Percentiles rank a stretch among this genome's conserved stretches.
Evolutionary conservation across 1,140 invertebrate genomes (phyloP).

Genomic region (Goniozus legneri): DNA sequence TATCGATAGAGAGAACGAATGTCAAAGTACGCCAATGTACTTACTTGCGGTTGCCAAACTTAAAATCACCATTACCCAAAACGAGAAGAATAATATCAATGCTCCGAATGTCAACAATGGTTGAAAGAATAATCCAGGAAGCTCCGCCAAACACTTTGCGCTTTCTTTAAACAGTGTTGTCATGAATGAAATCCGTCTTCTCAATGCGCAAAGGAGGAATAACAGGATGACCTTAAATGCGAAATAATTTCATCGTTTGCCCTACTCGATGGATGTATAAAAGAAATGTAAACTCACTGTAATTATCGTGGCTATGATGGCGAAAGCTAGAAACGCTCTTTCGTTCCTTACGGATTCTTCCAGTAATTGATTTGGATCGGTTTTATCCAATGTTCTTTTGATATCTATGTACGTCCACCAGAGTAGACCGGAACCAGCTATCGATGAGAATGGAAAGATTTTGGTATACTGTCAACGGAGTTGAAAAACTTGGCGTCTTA

Average conservation of each 20-base stretch:
- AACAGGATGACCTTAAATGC: constrained; percentile 72
- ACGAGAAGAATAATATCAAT: constrained; percentile 74
- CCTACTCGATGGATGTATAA: too few relatives aligned
- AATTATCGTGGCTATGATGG: constrained; percentile 83
- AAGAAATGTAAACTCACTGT: constrained; percentile 62
- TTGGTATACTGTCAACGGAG: neutral
- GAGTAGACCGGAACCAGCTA: constrained; percentile 71
- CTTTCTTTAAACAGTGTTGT: constrained; percentile 84
- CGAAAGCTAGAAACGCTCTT: constrained; percentile 76
- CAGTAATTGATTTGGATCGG: constrained; percentile 58
- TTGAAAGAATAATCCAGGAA: constrained; percentile 84
- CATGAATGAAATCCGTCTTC: constrained; percentile 76
- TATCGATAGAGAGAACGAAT: too few relatives aligned
- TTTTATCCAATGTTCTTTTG: constrained; percentile 65
- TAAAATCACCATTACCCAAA: constrained; percentile 79
- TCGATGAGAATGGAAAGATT: constrained; percentile 1
- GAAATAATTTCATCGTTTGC: constrained; percentile 22
- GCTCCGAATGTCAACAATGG: constrained; percentile 82
- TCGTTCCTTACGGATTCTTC: constrained; percentile 83
- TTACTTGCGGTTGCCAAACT: constrained; percentile 70
- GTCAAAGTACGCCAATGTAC: too few relatives aligned
- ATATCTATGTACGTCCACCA: constrained; percentile 89
- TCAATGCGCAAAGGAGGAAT: constrained; percentile 74
- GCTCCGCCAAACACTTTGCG: constrained; percentile 74
- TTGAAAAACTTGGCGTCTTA: constrained; percentile 32